Conservation (phyloP, 2,888 invertebrate species). For the Parnassius orleans region DNA sequence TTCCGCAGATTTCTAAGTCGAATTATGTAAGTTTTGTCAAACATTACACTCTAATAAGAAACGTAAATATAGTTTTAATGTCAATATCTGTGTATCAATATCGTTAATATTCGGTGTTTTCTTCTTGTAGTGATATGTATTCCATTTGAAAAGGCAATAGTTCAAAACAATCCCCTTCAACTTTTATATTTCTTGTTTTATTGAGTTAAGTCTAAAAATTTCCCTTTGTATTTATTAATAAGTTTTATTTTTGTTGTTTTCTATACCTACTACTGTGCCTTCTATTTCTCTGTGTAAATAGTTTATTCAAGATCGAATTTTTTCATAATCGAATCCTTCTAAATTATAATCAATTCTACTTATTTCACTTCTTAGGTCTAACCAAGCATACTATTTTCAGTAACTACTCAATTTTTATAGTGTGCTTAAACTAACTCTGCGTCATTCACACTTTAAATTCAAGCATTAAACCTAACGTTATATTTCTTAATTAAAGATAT, state of each 20-base stretch:
- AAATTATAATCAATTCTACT: constrained; percentile 33
- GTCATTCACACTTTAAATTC: not conserved
- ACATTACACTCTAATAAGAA: constrained; percentile 45
- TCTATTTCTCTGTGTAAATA: constrained; percentile 73
- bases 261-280: constrained; percentile 70
- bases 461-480: not conserved
- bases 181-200: constrained; percentile 3
- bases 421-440: not conserved
- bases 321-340: constrained; percentile 25
- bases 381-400: not conserved
- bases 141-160: constrained; percentile 28
- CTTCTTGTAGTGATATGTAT: constrained; percentile 43
- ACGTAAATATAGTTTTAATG: constrained; percentile 45
- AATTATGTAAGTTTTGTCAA: constrained; percentile 50
- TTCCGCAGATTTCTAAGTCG: constrained; percentile 46
- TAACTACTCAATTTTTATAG: not conserved
- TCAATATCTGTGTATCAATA: constrained; percentile 52
- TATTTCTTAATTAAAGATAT: not conserved
- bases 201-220: not conserved
- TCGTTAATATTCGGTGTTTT: constrained; percentile 46
- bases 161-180: constrained; percentile 27
- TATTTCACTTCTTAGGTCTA: constrained; percentile 26
- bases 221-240: constrained; percentile 15
- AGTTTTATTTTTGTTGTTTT: constrained; percentile 29
- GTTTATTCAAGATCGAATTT: constrained; percentile 36